A percentile compares a stretch with the other conserved stretches of the same genome.
phyloP scores from a whole-genome alignment of 2,113 vertebrate genomes.

The Cochlearius cochlearius region DNA sequence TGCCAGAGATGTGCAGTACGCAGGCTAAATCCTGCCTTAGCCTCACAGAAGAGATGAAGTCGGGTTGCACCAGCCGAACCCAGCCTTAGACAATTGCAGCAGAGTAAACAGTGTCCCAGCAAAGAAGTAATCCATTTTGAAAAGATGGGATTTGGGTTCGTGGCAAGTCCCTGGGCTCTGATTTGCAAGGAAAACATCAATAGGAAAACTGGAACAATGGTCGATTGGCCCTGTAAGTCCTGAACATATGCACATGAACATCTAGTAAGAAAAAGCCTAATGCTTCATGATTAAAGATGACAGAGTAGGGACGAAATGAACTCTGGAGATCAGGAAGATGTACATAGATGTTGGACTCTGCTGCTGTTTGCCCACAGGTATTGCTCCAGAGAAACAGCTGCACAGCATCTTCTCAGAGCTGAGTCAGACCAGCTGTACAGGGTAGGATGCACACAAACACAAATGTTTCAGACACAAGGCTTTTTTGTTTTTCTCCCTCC shows the following conservation, averaged over 20 bases:
- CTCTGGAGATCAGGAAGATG: constrained; percentile 52
- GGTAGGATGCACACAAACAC: constrained; percentile 52
- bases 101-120: neutral
- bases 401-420: constrained; percentile 57
- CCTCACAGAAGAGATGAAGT: neutral
- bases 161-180: constrained; percentile 52
- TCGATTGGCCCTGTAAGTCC: constrained; percentile 46
- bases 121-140: constrained; percentile 32
- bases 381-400: constrained; percentile 75
- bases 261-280: constrained; percentile 50
- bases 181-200: neutral
- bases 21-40: neutral
- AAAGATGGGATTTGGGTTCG: constrained; percentile 41
- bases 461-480: constrained; percentile 51
- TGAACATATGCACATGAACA: constrained; percentile 46
- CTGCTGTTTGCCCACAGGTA: constrained; percentile 63
- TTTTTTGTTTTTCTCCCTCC: constrained; percentile 34
- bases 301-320: constrained; percentile 59
- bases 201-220: constrained; percentile 27
- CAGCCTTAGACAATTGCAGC: neutral
- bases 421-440: constrained; percentile 71
- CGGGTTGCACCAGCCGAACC: neutral
- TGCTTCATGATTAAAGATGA: constrained; percentile 66
- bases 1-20: neutral
- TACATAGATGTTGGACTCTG: constrained; percentile 14